Evolutionary conservation across 2,888 invertebrate species (phyloP).

Genomic region (Cheilosia pagana): DNA sequence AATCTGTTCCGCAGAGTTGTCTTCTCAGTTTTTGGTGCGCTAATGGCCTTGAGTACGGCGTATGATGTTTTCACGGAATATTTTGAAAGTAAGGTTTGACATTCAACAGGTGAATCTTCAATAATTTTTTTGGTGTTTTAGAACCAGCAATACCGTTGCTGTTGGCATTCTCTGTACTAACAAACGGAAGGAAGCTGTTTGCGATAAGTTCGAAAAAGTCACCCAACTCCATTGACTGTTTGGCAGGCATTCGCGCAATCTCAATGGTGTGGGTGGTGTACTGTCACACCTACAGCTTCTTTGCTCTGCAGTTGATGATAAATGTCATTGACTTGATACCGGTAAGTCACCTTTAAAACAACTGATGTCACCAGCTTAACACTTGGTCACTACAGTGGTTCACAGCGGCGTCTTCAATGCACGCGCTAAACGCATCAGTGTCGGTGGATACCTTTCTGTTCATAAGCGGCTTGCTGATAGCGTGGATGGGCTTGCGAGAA

Average conservation of each 20-base stretch:
- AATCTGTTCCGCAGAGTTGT: slow-evolving; percentile 15
- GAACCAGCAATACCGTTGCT: slow-evolving; percentile 27
- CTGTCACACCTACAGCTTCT: slow-evolving; percentile 8
- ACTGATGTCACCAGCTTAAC: not conserved
- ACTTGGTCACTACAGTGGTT: slow-evolving; percentile 57
- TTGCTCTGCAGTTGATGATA: not conserved
- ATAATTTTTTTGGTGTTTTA: not conserved
- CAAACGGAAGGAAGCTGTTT: slow-evolving; percentile 60
- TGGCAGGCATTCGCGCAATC: slow-evolving; percentile 38
- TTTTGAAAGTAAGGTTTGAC: slow-evolving; percentile 28
- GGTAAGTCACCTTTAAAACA: slow-evolving; percentile 19
- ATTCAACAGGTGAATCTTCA: no score
- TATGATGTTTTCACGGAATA: slow-evolving; percentile 42
- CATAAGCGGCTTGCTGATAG: slow-evolving; percentile 85
- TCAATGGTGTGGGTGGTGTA: slow-evolving; percentile 54
- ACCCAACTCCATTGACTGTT: slow-evolving; percentile 31
- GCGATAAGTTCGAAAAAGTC: slow-evolving; percentile 41
- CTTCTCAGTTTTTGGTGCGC: slow-evolving; percentile 34
- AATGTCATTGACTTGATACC: slow-evolving; percentile 15
- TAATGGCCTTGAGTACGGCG: slow-evolving; percentile 34
- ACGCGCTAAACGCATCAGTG: slow-evolving; percentile 81
- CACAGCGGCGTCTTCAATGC: slow-evolving; percentile 52
- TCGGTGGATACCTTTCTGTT: slow-evolving; percentile 86
- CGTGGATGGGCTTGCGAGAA: slow-evolving; percentile 76
- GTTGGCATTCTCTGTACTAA: slow-evolving; percentile 49